Percentiles rank a stretch among this genome's conserved stretches.
Evolutionary conservation across 2,113 vertebrate species (phyloP).

Genomic region (Ciconia stormi): DNA sequence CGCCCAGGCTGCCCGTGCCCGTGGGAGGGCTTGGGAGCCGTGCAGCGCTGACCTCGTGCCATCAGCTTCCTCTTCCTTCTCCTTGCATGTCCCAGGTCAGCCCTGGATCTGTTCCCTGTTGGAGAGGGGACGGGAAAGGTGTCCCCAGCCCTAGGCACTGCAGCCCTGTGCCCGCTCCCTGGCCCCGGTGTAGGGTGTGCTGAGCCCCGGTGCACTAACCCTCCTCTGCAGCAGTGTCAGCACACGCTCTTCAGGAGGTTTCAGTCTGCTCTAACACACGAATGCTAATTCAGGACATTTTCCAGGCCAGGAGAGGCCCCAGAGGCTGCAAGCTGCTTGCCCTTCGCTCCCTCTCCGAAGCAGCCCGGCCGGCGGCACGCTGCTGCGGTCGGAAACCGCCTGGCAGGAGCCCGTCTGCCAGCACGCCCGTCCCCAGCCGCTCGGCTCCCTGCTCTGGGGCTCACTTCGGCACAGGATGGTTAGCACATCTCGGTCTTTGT

Average conservation of each 20-base stretch:
- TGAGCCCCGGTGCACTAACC: background rate
- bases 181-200: background rate
- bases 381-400: background rate
- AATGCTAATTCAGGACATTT: background rate
- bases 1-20: fast-evolving
- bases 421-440: fast-evolving
- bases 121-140: background rate
- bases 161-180: fast-evolving
- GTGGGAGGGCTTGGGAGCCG: background rate
- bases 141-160: background rate
- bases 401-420: background rate
- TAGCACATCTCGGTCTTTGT: no score
- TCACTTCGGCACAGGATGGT: fast-evolving
- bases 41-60: fast-evolving
- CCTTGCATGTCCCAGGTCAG: background rate
- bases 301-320: background rate
- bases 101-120: background rate
- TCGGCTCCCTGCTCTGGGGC: fast-evolving
- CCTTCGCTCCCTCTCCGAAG: background rate
- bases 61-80: background rate
- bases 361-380: fast-evolving
- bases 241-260: fast-evolving
- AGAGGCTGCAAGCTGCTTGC: background rate
- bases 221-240: background rate
- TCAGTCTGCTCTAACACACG: background rate